Evolutionary conservation across 2,113 vertebrate species (phyloP).

Genomic region (Myrmophylax atrothorax): DNA sequence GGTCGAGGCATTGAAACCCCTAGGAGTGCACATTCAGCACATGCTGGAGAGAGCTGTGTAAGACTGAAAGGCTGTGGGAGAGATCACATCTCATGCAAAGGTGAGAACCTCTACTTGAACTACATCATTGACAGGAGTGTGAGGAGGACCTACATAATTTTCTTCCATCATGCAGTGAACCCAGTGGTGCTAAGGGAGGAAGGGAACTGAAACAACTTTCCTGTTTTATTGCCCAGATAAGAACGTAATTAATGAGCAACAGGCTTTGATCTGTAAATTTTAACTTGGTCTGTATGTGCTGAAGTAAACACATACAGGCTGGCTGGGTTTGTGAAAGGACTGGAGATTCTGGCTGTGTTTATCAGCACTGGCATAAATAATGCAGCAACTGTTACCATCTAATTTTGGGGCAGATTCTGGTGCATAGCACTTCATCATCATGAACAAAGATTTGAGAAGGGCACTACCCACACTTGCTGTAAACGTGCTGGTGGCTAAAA

Average conservation of each 20-base stretch:
- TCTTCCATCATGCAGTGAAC: background rate
- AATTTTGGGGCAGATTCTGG: background rate
- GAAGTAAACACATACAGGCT: background rate
- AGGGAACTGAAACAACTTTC: background rate
- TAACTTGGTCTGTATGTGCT: constrained; percentile 2
- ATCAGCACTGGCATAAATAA: background rate
- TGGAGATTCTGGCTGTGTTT: background rate
- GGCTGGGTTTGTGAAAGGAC: background rate
- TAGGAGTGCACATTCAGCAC: background rate
- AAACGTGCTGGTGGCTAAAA: too few relatives aligned
- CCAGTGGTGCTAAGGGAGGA: background rate
- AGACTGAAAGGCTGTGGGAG: background rate
- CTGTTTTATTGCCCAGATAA: background rate
- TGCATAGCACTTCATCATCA: background rate
- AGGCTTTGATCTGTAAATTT: background rate
- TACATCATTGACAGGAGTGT: background rate
- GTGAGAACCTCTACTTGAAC: background rate
- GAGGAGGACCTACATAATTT: fast-evolving
- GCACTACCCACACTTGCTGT: too few relatives aligned
- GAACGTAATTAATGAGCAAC: background rate
- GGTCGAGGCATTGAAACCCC: background rate
- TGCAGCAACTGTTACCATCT: background rate
- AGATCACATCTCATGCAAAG: background rate
- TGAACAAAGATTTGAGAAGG: too few relatives aligned
- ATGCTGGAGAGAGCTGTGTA: background rate